Conservation (phyloP, 2,113 vertebrate genomes). For the Sinosuthora webbiana region DNA sequence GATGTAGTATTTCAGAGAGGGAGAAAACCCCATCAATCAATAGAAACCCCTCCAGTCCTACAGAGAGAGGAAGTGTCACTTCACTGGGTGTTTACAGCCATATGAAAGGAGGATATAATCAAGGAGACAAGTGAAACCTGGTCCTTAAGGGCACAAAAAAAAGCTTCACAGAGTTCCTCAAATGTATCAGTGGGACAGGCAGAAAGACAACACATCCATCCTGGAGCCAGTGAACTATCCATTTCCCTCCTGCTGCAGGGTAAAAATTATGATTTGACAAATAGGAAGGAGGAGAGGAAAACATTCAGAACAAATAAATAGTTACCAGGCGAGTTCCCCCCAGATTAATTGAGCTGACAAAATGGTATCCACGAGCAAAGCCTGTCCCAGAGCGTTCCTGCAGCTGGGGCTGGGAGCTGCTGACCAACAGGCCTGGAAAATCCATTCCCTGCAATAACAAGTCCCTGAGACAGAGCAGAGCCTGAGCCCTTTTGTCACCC, state of each 20-base stretch:
- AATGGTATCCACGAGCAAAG: not conserved
- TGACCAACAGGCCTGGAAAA: not conserved
- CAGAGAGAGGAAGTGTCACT: not conserved
- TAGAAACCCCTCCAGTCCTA: not conserved
- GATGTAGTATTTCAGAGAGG: not conserved
- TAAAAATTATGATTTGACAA: conserved; percentile 12
- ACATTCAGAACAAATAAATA: not conserved
- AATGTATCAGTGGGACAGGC: not conserved
- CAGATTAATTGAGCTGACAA: not conserved
- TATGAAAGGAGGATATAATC: not conserved
- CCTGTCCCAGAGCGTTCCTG: not conserved
- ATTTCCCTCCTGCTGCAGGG: not conserved
- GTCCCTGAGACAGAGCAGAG: not conserved
- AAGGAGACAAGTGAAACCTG: conserved; percentile 36
- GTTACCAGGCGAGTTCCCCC: not conserved
- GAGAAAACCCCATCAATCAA: conserved; percentile 32
- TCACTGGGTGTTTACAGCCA: conserved; percentile 24
- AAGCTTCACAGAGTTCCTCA: not conserved
- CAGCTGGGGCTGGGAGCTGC: not conserved
- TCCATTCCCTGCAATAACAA: not conserved
- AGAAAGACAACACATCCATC: conserved; percentile 37
- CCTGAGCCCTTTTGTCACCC: not conserved
- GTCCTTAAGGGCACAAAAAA: conserved; percentile 27
- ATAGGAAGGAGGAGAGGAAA: not conserved
- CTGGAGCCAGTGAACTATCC: not conserved